phyloP scores from a whole-genome alignment of 2,888 invertebrate species.

The Eledona agricola region DNA sequence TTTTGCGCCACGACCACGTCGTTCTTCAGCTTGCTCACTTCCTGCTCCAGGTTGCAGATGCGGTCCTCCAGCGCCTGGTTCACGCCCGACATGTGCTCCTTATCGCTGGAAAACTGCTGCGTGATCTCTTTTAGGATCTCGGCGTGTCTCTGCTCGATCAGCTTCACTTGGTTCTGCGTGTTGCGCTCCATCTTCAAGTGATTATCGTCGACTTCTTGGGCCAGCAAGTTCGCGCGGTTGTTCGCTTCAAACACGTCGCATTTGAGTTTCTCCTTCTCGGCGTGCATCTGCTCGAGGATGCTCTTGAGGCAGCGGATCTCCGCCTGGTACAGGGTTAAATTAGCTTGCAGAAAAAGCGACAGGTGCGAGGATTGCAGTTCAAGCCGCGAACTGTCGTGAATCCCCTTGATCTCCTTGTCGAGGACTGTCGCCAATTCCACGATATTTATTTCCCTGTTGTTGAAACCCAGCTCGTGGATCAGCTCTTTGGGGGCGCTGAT shows the following conservation, averaged over 20 bases:
- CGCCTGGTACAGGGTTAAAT: slow-evolving; percentile 72
- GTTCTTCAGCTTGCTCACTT: slow-evolving; percentile 72
- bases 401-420: slow-evolving; percentile 70
- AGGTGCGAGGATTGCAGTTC: slow-evolving; percentile 61
- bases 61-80: slow-evolving; percentile 72
- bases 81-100: slow-evolving; percentile 73
- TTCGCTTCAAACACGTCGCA: slow-evolving; percentile 84
- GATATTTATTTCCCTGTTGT: slow-evolving; percentile 67
- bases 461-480: slow-evolving; percentile 74
- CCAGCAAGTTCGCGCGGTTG: slow-evolving; percentile 79
- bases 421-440: slow-evolving; percentile 72
- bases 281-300: slow-evolving; percentile 72
- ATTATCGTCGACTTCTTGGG: slow-evolving; percentile 91
- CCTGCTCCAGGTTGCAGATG: slow-evolving; percentile 71
- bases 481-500: slow-evolving; percentile 72
- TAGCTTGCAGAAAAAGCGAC: slow-evolving; percentile 69
- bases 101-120: slow-evolving; percentile 74
- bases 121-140: slow-evolving; percentile 78
- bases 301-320: slow-evolving; percentile 71
- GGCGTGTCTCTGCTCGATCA: slow-evolving; percentile 78
- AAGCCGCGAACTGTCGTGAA: slow-evolving; percentile 48
- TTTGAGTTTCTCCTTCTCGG: slow-evolving; percentile 83
- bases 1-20: slow-evolving; percentile 70
- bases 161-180: slow-evolving; percentile 74
- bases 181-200: slow-evolving; percentile 84